Evolutionary conservation across 2,113 vertebrate genomes (phyloP), one percentile per base, ranked within the genome.

Genomic region (Halcyon senegalensis): DNA sequence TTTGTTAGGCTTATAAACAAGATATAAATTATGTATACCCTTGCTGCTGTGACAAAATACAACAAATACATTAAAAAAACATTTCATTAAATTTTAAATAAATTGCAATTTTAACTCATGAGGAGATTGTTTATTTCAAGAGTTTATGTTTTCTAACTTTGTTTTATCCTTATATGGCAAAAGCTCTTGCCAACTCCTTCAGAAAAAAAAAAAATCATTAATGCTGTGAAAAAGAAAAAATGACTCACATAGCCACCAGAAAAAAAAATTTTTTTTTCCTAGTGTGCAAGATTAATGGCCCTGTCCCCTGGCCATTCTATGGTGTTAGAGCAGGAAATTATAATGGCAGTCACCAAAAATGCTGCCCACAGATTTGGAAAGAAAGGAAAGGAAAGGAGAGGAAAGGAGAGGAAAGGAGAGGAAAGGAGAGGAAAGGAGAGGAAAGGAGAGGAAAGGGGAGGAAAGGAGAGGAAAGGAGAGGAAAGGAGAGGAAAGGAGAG

Each of bases 21-120:
- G 97, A 98, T 98, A 98, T 98, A 98, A 98, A 98, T 98, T 98
- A 98, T 98, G 98, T 98, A 98, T 98, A 98, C 93, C 75, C 95
- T 96, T 96, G 95, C 93, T 93, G 89, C 94, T 96, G 91, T 94
- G 92, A 97, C 97, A 97, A 98, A 98, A 92, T 96, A 94, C 82
- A 97, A 97, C 88, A 97, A 96, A 96, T 97, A 85, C 84, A 93
- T 98, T 90, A 77, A 96, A 96, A 96, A 98, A 95, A 13, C 89
- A 95, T 96, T 90, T 97, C 94, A 97, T 98, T 97, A 97, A 97
- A 96, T 96, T 98, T 95, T 97, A 98, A 97, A 97, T 97, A 97
- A 97, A 97, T 92, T 97, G 73, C 74, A 82, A 82, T 93, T 97
- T 95, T 97, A 97, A 96, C 59, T 91, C 92, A 80, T 81, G 79